phyloP scores from a whole-genome alignment of 2,888 invertebrate species.

The Pharmacophagus antenor region DNA sequence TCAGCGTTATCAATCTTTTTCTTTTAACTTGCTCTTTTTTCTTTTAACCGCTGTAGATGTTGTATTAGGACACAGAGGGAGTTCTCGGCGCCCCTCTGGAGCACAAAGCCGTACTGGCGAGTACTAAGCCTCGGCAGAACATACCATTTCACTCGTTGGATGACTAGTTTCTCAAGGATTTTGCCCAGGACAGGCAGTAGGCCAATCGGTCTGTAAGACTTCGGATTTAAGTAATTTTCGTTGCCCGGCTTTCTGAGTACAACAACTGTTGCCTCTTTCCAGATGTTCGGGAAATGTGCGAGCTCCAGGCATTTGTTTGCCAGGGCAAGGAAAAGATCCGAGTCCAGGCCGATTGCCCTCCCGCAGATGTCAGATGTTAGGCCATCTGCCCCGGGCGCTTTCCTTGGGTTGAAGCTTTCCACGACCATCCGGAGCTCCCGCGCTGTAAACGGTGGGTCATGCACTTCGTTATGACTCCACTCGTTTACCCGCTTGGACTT shows the following conservation, averaged over 20 bases:
- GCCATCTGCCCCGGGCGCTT: too few relatives aligned
- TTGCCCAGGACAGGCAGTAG: background rate
- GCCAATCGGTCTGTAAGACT: background rate
- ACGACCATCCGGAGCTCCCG: too few relatives aligned
- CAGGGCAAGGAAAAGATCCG: background rate
- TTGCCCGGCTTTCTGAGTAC: background rate
- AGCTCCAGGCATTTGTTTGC: background rate
- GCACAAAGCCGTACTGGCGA: constrained; percentile 6
- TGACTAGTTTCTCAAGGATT: background rate
- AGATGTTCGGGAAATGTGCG: background rate
- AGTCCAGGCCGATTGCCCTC: background rate
- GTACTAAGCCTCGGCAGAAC: background rate
- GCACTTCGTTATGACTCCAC: too few relatives aligned
- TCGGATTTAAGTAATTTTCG: too few relatives aligned
- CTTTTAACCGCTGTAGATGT: background rate
- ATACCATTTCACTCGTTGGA: background rate
- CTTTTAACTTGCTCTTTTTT: background rate
- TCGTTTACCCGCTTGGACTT: too few relatives aligned
- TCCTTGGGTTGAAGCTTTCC: too few relatives aligned
- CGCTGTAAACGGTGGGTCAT: too few relatives aligned
- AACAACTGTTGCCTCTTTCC: background rate
- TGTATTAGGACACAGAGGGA: constrained; percentile 15
- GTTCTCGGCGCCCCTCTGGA: constrained; percentile 11
- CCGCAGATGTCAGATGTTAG: background rate
- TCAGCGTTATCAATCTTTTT: constrained; percentile 16